Percentiles rank a stretch among this genome's conserved stretches.
phyloP scores from a whole-genome alignment of 2,888 invertebrate genomes.

The Caenorhabditis zanzibari region DNA sequence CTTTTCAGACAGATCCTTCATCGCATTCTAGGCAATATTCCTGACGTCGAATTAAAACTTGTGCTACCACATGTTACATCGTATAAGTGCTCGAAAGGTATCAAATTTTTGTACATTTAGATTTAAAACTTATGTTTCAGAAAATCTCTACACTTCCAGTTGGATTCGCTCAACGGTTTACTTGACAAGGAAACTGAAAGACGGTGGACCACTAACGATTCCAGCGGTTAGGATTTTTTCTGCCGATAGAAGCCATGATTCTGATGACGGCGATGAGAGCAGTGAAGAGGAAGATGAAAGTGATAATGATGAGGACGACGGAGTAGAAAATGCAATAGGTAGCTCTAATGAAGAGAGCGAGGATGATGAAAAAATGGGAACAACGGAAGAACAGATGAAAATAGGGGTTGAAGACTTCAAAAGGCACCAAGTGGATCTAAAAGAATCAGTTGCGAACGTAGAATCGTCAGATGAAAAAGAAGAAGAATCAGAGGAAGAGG shows the following conservation, averaged over 20 bases:
- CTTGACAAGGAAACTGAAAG: too few species aligned
- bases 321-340: background rate
- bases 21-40: background rate
- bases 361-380: background rate
- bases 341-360: background rate
- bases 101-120: too few species aligned
- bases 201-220: too few species aligned
- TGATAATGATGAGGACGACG: background rate
- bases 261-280: background rate
- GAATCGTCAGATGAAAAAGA: too few species aligned
- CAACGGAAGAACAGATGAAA: background rate
- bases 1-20: background rate
- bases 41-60: background rate
- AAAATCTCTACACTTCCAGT: background rate
- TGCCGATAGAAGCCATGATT: background rate
- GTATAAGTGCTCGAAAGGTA: background rate
- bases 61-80: background rate
- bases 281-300: background rate
- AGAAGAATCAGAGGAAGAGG: background rate
- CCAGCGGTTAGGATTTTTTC: too few species aligned
- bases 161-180: too few species aligned
- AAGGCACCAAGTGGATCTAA: too few species aligned
- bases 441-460: too few species aligned
- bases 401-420: too few species aligned
- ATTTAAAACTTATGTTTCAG: background rate